Evolutionary conservation across 2,888 invertebrate species (phyloP), one percentile per base, ranked within the genome.

Genomic region (Hoplodrina ambigua): DNA sequence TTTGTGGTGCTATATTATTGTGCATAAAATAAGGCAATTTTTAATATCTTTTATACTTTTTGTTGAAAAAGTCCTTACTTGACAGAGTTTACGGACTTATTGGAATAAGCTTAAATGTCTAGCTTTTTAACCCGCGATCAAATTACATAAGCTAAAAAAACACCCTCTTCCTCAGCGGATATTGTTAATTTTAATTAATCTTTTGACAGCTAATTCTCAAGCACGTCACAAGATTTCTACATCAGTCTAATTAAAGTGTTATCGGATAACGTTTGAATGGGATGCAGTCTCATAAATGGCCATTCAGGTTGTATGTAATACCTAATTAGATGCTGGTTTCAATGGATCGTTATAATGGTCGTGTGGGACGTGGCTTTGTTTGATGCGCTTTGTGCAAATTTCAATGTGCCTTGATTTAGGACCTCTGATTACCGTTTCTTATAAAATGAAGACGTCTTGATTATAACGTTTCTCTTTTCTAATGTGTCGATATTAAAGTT

Each of bases 231-330:
- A 82, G 83, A 84, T 87, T 86, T 87, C 84, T 85, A 86, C 78
- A 76, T 75, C 81, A 84, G 80, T 88, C 86, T 91, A 92, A 94
- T 94, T 93, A 93, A 72, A 89, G 81, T 90, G 85, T 88, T 86
- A 93, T 94, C 92, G 81, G 92, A 91, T 92, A 90, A 82, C 89
- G 80, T 90, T 92, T 94, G 89, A 93, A 94, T 94, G 86, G 92
- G 82, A 85, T 76, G 87, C 85, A 88, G 90, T 92, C 91, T 90
- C 90, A 91, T 89, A 91, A 86, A 84, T 74, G 78, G 82, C 83
- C 89, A 90, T 90, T 91, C 89, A 89, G 87, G 85, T 81, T 90
- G 83, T 86, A 84, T 88, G 88, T 89, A 90, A 90, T 91, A 85
- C 83, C 88, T 94, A 93, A 93, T 94, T 93, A 94, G 90, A 89